Evolutionary conservation across 2,797 vertebrate genomes (phyloP).

Genomic region (Leuciscus waleckii): DNA sequence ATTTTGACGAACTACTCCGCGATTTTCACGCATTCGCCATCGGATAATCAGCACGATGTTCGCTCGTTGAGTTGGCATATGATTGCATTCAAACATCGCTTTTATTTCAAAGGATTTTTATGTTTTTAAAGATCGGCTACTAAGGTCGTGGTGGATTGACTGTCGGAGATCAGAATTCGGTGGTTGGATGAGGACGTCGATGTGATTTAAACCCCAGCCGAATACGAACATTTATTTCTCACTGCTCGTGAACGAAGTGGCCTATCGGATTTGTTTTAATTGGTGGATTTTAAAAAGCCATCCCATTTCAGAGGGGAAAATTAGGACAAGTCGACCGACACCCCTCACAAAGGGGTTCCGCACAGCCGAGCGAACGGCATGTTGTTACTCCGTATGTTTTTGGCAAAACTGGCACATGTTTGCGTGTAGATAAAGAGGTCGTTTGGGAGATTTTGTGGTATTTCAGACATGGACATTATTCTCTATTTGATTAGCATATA

Average conservation of each 20-base stretch:
- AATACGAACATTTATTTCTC: not conserved
- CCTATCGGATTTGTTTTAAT: conserved; percentile 7
- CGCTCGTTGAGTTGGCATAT: not conserved
- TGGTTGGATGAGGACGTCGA: not conserved
- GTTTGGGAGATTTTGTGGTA: not conserved
- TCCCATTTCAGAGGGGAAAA: conserved; percentile 22
- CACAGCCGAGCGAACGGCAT: conserved; percentile 16
- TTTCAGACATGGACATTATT: not conserved
- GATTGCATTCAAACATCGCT: not conserved
- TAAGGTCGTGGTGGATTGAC: conserved; percentile 25
- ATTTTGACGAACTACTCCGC: conserved; percentile 1
- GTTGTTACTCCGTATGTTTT: conserved; percentile 57
- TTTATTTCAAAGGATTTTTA: conserved; percentile 16
- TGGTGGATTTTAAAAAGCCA: not conserved
- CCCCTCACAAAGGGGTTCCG: conserved; percentile 37
- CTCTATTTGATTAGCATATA: not conserved
- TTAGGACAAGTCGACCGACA: conserved; percentile 43
- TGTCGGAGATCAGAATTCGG: not conserved
- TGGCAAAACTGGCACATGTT: conserved; percentile 44
- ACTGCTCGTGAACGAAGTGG: not conserved
- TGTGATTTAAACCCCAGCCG: not conserved
- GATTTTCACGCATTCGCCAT: not conserved
- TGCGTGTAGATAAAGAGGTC: not conserved
- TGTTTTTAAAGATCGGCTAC: conserved; percentile 11
- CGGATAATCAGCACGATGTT: not conserved